phyloP scores from a whole-genome alignment of 2,888 invertebrate genomes.

The Hirudinaria manillensis region DNA sequence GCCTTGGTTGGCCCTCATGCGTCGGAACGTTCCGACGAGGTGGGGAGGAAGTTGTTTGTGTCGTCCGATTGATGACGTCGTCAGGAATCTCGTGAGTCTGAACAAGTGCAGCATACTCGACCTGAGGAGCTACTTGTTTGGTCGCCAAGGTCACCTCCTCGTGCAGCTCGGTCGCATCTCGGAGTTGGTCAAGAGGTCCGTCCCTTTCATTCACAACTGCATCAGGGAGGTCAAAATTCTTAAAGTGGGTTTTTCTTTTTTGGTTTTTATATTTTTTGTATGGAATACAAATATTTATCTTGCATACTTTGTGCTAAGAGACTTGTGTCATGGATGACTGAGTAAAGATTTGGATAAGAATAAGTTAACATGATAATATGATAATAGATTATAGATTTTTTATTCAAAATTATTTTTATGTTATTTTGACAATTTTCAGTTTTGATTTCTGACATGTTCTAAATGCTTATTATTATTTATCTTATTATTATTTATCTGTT shows the following conservation, averaged over 20 bases:
- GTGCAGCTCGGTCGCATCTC: constrained; percentile 60
- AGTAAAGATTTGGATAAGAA: too few species aligned
- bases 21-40: constrained; percentile 65
- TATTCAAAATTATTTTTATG: too few species aligned
- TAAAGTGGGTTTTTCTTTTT: constrained; percentile 57
- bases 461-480: too few species aligned
- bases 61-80: constrained; percentile 48
- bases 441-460: too few species aligned
- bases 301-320: too few species aligned
- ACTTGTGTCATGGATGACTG: too few species aligned
- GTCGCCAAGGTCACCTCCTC: constrained; percentile 79
- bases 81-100: constrained; percentile 51
- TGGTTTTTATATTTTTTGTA: background rate
- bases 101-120: constrained; percentile 71
- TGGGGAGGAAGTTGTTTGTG: constrained; percentile 74
- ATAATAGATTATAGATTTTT: too few species aligned
- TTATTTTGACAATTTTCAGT: too few species aligned
- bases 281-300: too few species aligned
- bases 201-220: constrained; percentile 83
- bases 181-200: constrained; percentile 80
- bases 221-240: constrained; percentile 75
- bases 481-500: too few species aligned
- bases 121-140: constrained; percentile 85
- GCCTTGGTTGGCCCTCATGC: constrained; percentile 76
- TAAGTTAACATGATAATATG: too few species aligned